Evolutionary conservation across 92 coral and sea anemone species (phyloP).

Genomic region (Epizoanthus rinbou): DNA sequence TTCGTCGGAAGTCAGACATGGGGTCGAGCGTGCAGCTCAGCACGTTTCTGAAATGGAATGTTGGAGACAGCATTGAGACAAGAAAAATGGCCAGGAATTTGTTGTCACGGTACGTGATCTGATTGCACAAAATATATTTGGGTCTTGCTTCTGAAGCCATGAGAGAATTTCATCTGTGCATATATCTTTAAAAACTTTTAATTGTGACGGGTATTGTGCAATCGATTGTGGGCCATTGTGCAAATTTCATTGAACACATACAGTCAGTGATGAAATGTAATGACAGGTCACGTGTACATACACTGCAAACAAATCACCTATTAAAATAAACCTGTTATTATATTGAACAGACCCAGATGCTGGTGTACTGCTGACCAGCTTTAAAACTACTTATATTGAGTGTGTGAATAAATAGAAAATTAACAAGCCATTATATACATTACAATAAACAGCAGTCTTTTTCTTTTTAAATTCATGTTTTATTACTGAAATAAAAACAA

Average conservation of each 20-base stretch:
- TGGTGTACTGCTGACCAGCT: no score
- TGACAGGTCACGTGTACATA: neutral
- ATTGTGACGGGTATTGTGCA: slow-evolving; percentile 38
- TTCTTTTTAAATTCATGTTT: no score
- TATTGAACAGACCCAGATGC: no score
- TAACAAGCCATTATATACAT: no score
- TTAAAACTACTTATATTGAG: no score
- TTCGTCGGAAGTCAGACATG: neutral
- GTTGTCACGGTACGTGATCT: neutral
- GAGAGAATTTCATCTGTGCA: neutral
- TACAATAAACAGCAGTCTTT: no score
- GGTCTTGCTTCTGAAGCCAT: slow-evolving; percentile 4
- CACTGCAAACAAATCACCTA: no score
- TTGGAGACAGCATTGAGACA: slow-evolving; percentile 18
- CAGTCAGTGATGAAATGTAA: slow-evolving; percentile 14
- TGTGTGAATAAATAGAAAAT: no score
- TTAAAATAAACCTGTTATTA: no score
- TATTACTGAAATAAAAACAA: no score
- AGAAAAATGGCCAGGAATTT: slow-evolving; percentile 10
- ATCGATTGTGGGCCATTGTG: slow-evolving; percentile 25
- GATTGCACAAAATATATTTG: neutral
- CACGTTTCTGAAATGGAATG: slow-evolving; percentile 26
- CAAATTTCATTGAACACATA: slow-evolving; percentile 29
- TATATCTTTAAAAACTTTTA: slow-evolving; percentile 21
- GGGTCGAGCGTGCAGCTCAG: slow-evolving; percentile 6